Conservation (phyloP, 1,140 invertebrate species). For the Paraescarpia echinospica region DNA sequence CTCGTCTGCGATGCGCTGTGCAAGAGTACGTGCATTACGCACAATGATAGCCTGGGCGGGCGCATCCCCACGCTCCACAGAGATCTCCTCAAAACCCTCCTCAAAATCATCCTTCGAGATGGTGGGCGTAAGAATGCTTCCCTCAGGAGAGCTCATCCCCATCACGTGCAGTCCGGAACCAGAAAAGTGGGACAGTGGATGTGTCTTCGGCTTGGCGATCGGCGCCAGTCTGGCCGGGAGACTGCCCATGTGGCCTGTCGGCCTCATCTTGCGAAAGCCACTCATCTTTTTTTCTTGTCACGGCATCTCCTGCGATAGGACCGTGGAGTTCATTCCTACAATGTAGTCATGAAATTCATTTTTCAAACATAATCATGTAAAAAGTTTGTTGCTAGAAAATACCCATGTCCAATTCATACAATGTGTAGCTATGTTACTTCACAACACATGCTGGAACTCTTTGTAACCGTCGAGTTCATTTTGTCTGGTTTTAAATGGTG, state of each 20-base stretch:
- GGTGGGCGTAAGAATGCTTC: background rate
- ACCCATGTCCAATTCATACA: background rate
- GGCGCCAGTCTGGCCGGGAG: background rate
- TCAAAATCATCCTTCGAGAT: conserved; percentile 35
- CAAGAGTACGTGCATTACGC: conserved; percentile 49
- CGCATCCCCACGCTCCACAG: conserved; percentile 49
- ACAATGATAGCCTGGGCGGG: conserved; percentile 48
- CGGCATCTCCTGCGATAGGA: background rate
- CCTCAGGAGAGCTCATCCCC: background rate
- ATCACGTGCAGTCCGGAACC: background rate
- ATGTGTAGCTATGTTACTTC: background rate
- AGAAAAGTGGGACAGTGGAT: background rate
- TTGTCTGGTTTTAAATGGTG: too few relatives aligned
- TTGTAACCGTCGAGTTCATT: background rate
- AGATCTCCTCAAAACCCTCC: conserved; percentile 48
- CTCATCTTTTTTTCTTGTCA: background rate
- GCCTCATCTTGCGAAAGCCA: background rate
- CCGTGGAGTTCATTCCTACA: background rate
- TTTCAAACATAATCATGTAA: background rate
- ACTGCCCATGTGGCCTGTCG: background rate
- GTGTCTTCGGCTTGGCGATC: background rate
- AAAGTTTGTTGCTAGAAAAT: background rate
- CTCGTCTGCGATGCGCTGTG: conserved; percentile 50
- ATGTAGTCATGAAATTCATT: background rate
- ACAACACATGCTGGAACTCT: too few relatives aligned